Evolutionary conservation across 2,888 invertebrate genomes (phyloP), one percentile per base, ranked within the genome.

Genomic region (Leptinotarsa rubiginosa): DNA sequence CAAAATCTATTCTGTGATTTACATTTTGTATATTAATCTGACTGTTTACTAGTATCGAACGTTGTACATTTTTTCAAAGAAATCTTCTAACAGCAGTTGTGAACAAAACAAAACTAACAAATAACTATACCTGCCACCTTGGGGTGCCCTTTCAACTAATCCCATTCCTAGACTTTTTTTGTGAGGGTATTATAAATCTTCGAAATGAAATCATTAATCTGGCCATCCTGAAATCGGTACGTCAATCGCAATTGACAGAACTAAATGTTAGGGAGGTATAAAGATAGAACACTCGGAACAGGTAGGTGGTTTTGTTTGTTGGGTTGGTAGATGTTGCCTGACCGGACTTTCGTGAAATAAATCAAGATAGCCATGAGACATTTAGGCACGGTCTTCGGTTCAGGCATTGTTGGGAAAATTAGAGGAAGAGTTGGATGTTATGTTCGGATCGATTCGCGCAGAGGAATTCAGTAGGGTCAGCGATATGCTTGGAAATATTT

Each of bases 221-320:
- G 50, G 49, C 62, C 70, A 64, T 66, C 64, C 74, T 50, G 50
- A 52, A 74, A 70, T 74, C 64, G 62, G 68, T 65, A 68, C 74
- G 74, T 74, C 74, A 74, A 71, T 74, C 74, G 62, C 70, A 62
- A 74, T 71, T 74, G 74, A 74, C 70, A 74, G 74, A 70, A 64
- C 74, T 66, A 68, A 74, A 74, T 59, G 49, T 56, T 65, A 50
- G 65, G 56, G 66, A 74, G 70, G 74, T 65, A 41, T 56, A 66
- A 59, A 65, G 65, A 64, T 69, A 18, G 31, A 49, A 56, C n/a
- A 18, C 56, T 62, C 31, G 41, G 25, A 62, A 62, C 69, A 73
- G 69, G 69, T 73, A 74, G 74, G 70, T 74, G 64, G 65, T 74
- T 74, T 65, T 70, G 64, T 70, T 74, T 70, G 66, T 70, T 59